Base-by-base conservation (phyloP, 2,888 invertebrate genomes). In the Kuschelorhynchus macadamiae region DNA sequence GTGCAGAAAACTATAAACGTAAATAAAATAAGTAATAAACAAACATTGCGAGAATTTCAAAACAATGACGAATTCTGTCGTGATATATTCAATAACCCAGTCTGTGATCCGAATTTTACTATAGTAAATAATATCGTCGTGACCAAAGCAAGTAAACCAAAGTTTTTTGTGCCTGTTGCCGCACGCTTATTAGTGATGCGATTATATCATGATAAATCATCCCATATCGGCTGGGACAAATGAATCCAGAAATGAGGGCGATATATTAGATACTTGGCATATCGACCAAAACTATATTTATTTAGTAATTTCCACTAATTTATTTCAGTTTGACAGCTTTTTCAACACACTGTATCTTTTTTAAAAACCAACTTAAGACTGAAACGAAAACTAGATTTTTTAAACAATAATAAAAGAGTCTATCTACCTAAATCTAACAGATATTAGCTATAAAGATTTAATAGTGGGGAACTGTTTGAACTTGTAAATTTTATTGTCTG, bases 221-320 rank as follows among this genome's bases (percentile, higher is more conserved):
- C 62, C 21, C 59, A 71, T 46, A 71, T 64, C 42, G 72, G 67
- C 5, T 67, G 33, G 56, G 55, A 69, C n/a, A 71, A 72, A 21
- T 61, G 61, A 16, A 66, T 71, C 47, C 2, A 21, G 11, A 72
- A 72, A 62, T 44, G 59, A 49, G 44, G 71, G n/a, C n/a, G n/a
- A n/a, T n/a, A n/a, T n/a, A n/a, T n/a, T n/a, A n/a, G n/a, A n/a
- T n/a, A n/a, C n/a, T n/a, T n/a, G n/a, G n/a, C n/a, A n/a, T n/a
- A n/a, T n/a, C n/a, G n/a, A n/a, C n/a, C n/a, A n/a, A n/a, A n/a
- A n/a, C n/a, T n/a, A n/a, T n/a, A n/a, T n/a, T n/a, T n/a, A n/a
- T n/a, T n/a, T n/a, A n/a, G n/a, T n/a, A n/a, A n/a, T n/a, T n/a
- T n/a, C n/a, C n/a, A n/a, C n/a, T n/a, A n/a, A n/a, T n/a, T n/a